Conservation (phyloP, 1,140 invertebrate species). For the Polyergus mexicanus region DNA sequence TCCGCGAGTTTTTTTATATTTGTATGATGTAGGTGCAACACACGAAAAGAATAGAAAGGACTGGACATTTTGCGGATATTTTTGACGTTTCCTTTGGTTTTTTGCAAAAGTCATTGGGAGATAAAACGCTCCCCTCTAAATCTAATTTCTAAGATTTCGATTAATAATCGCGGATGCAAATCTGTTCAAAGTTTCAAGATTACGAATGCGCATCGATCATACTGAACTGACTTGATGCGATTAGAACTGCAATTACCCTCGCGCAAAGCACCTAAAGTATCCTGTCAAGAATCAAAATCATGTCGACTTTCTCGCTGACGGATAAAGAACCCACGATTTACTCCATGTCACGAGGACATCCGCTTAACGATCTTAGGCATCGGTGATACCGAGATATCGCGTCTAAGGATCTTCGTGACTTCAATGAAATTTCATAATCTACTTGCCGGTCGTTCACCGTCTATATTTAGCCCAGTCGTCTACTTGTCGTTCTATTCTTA, state of each 20-base stretch:
- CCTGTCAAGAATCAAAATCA: background rate
- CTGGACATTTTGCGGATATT: background rate
- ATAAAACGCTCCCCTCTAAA: background rate
- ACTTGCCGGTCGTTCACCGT: constrained; percentile 81
- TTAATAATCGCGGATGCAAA: background rate
- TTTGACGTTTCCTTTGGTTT: background rate
- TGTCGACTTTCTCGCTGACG: background rate
- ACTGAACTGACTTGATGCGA: background rate
- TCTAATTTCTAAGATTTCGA: background rate
- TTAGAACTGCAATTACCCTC: constrained; percentile 26
- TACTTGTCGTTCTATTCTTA: constrained; percentile 82
- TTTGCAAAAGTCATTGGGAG: background rate
- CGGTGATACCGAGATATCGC: background rate
- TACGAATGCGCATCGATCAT: background rate
- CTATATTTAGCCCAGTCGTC: constrained; percentile 84
- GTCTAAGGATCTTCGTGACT: constrained; percentile 60
- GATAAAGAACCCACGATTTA: background rate
- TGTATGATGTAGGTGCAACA: background rate
- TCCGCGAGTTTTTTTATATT: background rate
- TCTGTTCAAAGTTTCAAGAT: background rate
- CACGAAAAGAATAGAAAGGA: background rate
- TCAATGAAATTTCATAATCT: constrained; percentile 79
- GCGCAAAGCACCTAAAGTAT: background rate
- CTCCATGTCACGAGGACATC: background rate
- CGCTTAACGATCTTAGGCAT: background rate